A percentile compares a stretch with the other conserved stretches of the same genome.
phyloP scores from a whole-genome alignment of 2,797 vertebrate genomes.

The Onychomys leucogaster region DNA sequence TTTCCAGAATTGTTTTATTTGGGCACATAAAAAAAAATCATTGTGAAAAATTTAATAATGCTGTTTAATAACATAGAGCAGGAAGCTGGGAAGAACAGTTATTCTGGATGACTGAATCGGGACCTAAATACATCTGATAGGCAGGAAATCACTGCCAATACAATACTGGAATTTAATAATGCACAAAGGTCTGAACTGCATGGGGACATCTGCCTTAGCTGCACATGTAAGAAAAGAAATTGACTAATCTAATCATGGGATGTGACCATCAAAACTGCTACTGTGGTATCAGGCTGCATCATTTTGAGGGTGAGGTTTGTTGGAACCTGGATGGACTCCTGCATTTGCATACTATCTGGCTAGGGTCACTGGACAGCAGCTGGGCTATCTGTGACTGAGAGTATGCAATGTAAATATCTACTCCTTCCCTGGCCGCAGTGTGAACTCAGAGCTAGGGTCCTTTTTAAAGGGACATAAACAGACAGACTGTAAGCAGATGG shows the following conservation, averaged over 20 bases:
- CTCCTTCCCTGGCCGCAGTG: not conserved
- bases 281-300: not conserved
- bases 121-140: conserved; percentile 50
- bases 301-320: not conserved
- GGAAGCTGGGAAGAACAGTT: conserved; percentile 56
- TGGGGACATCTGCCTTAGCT: not conserved
- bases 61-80: conserved; percentile 43
- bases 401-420: not conserved
- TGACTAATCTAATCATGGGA: not conserved
- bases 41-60: conserved; percentile 50
- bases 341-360: too few relatives aligned
- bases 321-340: too few relatives aligned
- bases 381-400: too few relatives aligned
- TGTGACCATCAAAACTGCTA: not conserved
- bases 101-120: conserved; percentile 41
- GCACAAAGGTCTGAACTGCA: not conserved
- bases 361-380: too few relatives aligned
- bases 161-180: conserved; percentile 38
- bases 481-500: not conserved
- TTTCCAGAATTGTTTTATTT: conserved; percentile 65
- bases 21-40: conserved; percentile 47
- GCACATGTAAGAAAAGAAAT: not conserved
- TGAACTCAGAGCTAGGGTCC: not conserved
- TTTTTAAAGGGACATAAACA: not conserved
- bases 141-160: conserved; percentile 29